phyloP scores from a whole-genome alignment of 2,113 vertebrate species.

The Brienomyrus brachyistius region DNA sequence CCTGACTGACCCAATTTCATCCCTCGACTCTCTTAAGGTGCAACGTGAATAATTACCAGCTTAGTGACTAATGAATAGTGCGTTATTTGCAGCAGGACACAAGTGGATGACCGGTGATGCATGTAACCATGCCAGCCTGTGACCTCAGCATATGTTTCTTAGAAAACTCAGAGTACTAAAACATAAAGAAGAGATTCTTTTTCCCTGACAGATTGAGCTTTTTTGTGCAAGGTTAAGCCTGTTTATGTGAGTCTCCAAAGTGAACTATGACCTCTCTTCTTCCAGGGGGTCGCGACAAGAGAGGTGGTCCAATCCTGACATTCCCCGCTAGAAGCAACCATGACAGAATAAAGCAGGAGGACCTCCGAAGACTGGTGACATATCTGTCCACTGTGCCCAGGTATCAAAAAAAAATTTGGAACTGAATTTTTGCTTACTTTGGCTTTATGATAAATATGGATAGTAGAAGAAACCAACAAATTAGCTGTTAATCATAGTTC shows the following conservation, averaged over 20 bases:
- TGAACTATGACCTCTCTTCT: slow-evolving; percentile 23
- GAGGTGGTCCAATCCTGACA: slow-evolving; percentile 93
- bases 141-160: background rate
- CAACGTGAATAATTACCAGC: background rate
- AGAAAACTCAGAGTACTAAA: background rate
- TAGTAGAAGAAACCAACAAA: background rate
- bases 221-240: background rate
- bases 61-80: background rate
- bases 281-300: slow-evolving; percentile 90
- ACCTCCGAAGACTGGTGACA: slow-evolving; percentile 90
- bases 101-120: background rate
- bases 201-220: background rate
- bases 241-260: background rate
- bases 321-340: slow-evolving; percentile 96
- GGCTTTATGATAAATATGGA: background rate
- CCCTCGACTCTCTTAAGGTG: background rate
- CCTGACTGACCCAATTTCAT: background rate
- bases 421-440: background rate
- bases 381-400: slow-evolving; percentile 96
- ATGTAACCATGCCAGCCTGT: background rate
- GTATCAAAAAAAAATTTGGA: slow-evolving; percentile 43
- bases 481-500: background rate
- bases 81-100: background rate
- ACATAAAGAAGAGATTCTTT: background rate
- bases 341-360: slow-evolving; percentile 97